Percentiles rank a stretch among this genome's conserved stretches.
Evolutionary conservation across 2,888 invertebrate species (phyloP).

Genomic region (Prenolepis imparis): DNA sequence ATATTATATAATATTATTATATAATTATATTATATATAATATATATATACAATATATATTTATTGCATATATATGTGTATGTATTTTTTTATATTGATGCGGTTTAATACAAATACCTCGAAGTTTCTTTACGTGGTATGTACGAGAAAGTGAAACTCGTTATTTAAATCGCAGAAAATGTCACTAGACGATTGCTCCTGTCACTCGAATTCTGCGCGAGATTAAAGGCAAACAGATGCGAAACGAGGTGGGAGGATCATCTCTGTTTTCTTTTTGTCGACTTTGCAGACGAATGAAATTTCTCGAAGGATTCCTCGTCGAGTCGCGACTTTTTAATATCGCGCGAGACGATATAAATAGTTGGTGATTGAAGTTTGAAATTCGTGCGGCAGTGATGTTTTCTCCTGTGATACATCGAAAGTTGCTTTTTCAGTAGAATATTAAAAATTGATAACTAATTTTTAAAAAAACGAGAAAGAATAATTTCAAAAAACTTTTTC

Average conservation of each 20-base stretch:
- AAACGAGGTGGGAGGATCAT: neutral
- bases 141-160: neutral
- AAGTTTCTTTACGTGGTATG: neutral
- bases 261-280: neutral
- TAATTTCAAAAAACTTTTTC: neutral
- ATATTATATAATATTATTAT: neutral
- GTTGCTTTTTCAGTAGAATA: neutral
- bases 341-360: neutral
- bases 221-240: conserved; percentile 32
- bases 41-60: neutral
- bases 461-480: neutral
- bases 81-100: neutral
- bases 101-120: neutral
- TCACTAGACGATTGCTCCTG: neutral
- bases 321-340: conserved; percentile 9
- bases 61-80: no score
- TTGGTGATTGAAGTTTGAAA: conserved; percentile 1
- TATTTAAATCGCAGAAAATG: neutral
- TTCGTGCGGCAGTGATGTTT: neutral
- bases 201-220: conserved; percentile 21
- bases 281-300: neutral
- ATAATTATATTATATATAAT: neutral
- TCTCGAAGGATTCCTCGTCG: neutral
- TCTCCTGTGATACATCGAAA: neutral
- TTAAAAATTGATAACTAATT: neutral